Evolutionary conservation across 2,888 invertebrate species (phyloP), one percentile per base, ranked within the genome.

Genomic region (Nemotelus nigrinus): DNA sequence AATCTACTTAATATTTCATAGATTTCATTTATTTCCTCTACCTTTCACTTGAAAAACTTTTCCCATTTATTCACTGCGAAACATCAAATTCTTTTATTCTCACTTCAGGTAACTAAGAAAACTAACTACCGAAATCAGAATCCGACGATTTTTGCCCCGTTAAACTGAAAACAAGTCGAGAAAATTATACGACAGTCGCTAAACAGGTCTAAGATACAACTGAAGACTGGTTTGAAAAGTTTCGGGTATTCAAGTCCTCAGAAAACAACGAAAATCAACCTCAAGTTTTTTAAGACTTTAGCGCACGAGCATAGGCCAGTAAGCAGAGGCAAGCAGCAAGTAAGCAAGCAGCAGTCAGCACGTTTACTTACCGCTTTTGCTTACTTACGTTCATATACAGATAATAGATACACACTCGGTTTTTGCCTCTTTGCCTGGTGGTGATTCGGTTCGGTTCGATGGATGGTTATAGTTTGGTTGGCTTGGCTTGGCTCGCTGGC

Each of bases 191-290:
- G 71, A 58, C 79, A 70, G 65, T 57, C 79, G 75, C 67, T 78
- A 78, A 76, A 77, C 77, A 79, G 77, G 79, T 79, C 77, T 71
- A 63, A 77, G 72, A 77, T 75, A 72, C 77, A 77, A 79, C 79
- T 79, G 76, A 87, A 81, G 80, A 86, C 86, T 76, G 87, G 84
- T 82, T 88, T 87, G 10, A 68, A 78, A 74, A 77, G 77, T 75
- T 78, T 76, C 77, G 79, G 78, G 65, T 78, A 75, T 77, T 78
- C 72, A 79, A 87, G 86, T 80, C 87, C 83, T 77, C 74, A 74
- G 74, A 74, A 74, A 74, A 74, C 74, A 45, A 74, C 74, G 74
- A 74, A 74, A 74, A 74, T 41, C 60, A 74, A 74, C 63, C 60
- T 63, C 44, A 74, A 63, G 55, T 50, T 55, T 70, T 70, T 70